Base-by-base conservation (phyloP, 2,113 vertebrate genomes). In the Antennarius striatus region DNA sequence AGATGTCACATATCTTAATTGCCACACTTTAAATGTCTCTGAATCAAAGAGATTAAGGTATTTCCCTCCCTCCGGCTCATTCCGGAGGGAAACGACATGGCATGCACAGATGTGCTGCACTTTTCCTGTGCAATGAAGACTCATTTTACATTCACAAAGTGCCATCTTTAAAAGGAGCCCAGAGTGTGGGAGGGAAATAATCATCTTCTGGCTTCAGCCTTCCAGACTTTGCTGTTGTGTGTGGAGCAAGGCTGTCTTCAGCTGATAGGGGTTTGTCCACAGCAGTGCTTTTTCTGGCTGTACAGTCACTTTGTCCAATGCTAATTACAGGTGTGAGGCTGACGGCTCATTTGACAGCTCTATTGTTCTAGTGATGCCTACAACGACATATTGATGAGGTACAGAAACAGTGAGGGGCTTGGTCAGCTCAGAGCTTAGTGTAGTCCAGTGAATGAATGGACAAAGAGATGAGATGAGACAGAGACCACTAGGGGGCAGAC, bases 401-500 rank as follows among this genome's bases (percentile, higher is more conserved):
- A 22, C 15, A 30, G 50, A 50, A 43, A 39, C 30, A 52, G 45
- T 64, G 50, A 73, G 54, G 28, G 40, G 48, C 28, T 46, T 48
- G 16, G 51, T 42, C 32, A 56, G 17, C 52, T 53, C 12, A 11
- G 5, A n/a, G 15, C 56, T 47, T 53, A 49, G 45, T 15, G 39
- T 49, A 43, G 42, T 9, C 53, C 55, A 56, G 6, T 11, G 17
- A 40, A 50, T 22, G 28, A 46, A 55, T 17, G 5, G 28, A 54
- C 29, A 10, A 7, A 1, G 55, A 52, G 39, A 51, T 8, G 17
- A 43, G 60, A 57, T 4, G 51, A 50, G 8, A 22, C 45, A 9
- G 4, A 14, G 16, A 57, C 84, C 88, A 88, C 81, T 71, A 91
- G 88, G 78, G 79, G 86, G 87, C 87, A 89, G 81, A 56, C 65